These are phyloP conservation scores for Zelleria hepariella DNA, from an alignment of 2,888 invertebrate species.

Conservation along the genomic window DNA sequence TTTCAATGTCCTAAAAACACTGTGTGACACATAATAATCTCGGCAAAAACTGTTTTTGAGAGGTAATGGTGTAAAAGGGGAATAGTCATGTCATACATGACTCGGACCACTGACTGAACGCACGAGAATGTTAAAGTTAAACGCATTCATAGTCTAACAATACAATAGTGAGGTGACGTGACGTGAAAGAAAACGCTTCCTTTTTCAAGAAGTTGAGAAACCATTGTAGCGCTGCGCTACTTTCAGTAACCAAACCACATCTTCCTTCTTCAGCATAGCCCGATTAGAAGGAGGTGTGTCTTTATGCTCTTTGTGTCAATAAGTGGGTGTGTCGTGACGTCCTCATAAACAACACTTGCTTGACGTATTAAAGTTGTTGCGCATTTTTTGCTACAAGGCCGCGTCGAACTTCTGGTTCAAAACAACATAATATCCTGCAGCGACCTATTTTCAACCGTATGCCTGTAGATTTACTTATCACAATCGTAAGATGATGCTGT, in stretches of 20 bases:
- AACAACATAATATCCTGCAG: constrained; percentile 20
- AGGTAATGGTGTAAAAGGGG: no score
- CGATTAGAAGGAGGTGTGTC: not conserved
- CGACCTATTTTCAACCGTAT: constrained; percentile 44
- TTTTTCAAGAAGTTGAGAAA: not conserved
- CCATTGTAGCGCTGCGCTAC: not conserved
- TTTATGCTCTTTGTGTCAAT: not conserved
- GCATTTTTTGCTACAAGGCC: constrained; percentile 59
- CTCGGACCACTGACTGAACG: no score
- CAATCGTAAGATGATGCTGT: not conserved
- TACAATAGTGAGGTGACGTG: no score
- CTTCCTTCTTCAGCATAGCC: no score
- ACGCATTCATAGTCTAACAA: no score
- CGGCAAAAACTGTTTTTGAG: no score
- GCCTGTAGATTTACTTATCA: constrained; percentile 4
- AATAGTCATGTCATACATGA: no score
- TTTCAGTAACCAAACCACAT: no score
- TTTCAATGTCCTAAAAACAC: no score
- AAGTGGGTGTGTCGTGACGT: constrained; percentile 59
- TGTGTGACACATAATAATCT: no score
- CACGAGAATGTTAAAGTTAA: no score
- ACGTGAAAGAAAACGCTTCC: not conserved
- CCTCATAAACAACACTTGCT: not conserved
- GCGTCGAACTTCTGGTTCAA: constrained; percentile 30
- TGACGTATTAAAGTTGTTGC: constrained; percentile 29